These are phyloP conservation scores for Taenaris catops DNA, from an alignment of 2,888 invertebrate species.

Conservation along the genomic window DNA sequence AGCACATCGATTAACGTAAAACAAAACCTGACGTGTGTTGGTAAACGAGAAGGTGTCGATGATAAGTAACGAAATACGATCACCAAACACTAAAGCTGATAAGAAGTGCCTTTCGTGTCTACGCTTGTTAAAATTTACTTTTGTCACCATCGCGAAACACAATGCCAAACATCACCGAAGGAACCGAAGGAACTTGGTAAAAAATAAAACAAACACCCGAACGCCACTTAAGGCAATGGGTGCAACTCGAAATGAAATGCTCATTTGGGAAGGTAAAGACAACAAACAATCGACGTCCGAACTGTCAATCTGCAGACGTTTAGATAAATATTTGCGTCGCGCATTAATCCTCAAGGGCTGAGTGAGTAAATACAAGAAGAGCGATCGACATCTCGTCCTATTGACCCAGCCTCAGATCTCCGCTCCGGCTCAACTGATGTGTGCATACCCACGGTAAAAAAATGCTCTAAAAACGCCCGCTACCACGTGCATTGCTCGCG, in stretches of 20 bases:
- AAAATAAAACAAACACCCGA: conserved; percentile 47
- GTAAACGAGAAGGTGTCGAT: conserved; percentile 6
- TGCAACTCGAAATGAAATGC: conserved; percentile 72
- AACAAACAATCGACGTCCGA: conserved; percentile 77
- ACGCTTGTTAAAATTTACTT: conserved; percentile 35
- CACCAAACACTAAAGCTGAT: conserved; percentile 10
- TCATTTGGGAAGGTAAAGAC: conserved; percentile 76
- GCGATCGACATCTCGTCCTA: conserved; percentile 68
- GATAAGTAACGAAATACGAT: conserved; percentile 10
- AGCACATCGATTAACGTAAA: too few species aligned
- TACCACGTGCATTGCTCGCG: conserved; percentile 25
- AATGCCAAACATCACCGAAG: conserved; percentile 35
- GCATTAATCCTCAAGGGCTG: conserved; percentile 73
- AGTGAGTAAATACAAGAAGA: conserved; percentile 54
- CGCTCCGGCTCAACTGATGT: conserved; percentile 25
- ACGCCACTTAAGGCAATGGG: conserved; percentile 73
- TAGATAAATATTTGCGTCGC: conserved; percentile 76
- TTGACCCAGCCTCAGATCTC: conserved; percentile 51
- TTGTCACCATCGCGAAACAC: conserved; percentile 48
- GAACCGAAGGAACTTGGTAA: conserved; percentile 27
- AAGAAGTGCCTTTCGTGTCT: conserved; percentile 12
- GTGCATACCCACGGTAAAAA: conserved; percentile 20
- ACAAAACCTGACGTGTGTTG: conserved; percentile 1
- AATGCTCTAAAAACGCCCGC: conserved; percentile 17
- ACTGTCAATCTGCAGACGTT: conserved; percentile 78